A percentile compares a stretch with the other conserved stretches of the same genome.
phyloP scores from a whole-genome alignment of 2,797 vertebrate species.

The Gorsachius magnificus region DNA sequence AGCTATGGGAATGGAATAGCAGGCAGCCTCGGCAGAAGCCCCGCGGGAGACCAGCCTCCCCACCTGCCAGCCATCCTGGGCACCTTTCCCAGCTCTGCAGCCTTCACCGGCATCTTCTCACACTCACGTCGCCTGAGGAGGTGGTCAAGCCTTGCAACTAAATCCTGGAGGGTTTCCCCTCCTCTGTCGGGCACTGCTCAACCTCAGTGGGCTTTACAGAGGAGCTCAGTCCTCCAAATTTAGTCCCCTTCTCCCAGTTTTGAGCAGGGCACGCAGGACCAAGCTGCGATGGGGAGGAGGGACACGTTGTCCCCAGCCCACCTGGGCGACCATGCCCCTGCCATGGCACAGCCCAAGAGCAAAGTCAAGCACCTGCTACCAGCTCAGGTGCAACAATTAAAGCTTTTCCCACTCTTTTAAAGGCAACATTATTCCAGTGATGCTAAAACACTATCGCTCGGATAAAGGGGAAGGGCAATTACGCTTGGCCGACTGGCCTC shows the following conservation, averaged over 20 bases:
- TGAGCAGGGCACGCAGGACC: not conserved
- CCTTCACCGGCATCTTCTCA: not conserved
- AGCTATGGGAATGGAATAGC: not conserved
- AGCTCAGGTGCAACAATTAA: not conserved
- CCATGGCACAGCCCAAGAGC: fast-evolving
- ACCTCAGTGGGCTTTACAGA: not conserved
- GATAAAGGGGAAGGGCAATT: not conserved
- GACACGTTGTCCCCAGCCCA: not conserved
- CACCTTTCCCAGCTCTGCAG: not conserved
- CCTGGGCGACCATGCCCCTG: fast-evolving
- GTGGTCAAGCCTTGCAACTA: not conserved
- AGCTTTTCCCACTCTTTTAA: not conserved
- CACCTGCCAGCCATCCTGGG: not conserved
- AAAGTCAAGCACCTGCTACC: fast-evolving
- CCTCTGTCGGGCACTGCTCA: fast-evolving
- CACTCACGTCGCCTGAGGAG: fast-evolving
- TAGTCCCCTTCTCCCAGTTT: not conserved
- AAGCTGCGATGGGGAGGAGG: not conserved
- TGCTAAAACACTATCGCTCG: not conserved
- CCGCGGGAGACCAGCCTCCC: not conserved
- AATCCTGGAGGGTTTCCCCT: not conserved
- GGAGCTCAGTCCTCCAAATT: not conserved
- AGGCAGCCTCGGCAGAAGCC: not conserved
- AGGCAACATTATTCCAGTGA: not conserved
- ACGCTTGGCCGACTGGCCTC: not conserved